Evolutionary conservation across 2,797 vertebrate species (phyloP).

Genomic region (Dipus sagitta): DNA sequence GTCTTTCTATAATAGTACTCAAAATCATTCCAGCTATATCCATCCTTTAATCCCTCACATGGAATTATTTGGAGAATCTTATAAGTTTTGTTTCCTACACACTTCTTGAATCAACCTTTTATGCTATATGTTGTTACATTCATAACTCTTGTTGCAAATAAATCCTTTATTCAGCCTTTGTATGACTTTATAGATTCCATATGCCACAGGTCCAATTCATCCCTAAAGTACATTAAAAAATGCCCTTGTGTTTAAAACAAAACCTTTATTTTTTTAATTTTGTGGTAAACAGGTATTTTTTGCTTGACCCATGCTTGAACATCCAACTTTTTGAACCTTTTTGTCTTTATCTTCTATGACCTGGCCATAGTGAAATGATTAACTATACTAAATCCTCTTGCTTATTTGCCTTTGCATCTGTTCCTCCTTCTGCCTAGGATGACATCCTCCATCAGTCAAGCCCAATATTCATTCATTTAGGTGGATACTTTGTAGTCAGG

Average conservation of each 20-base stretch:
- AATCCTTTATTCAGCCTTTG: neutral
- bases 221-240: neutral
- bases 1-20: neutral
- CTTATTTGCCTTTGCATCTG: neutral
- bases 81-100: slow-evolving; percentile 22
- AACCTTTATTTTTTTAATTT: neutral
- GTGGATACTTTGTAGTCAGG: neutral
- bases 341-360: neutral
- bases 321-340: neutral
- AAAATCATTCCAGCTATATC: neutral
- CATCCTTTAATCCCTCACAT: neutral
- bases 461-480: neutral
- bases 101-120: neutral
- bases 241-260: neutral
- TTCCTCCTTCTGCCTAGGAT: neutral
- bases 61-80: neutral
- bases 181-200: slow-evolving; percentile 3
- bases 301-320: slow-evolving; percentile 31
- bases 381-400: neutral
- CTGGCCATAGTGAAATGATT: neutral
- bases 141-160: slow-evolving; percentile 27
- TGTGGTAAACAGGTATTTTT: neutral
- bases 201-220: too few relatives aligned
- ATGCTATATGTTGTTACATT: neutral
- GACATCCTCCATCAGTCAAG: neutral